Evolutionary conservation across 2,113 vertebrate species (phyloP).

Genomic region (Meles meles): DNA sequence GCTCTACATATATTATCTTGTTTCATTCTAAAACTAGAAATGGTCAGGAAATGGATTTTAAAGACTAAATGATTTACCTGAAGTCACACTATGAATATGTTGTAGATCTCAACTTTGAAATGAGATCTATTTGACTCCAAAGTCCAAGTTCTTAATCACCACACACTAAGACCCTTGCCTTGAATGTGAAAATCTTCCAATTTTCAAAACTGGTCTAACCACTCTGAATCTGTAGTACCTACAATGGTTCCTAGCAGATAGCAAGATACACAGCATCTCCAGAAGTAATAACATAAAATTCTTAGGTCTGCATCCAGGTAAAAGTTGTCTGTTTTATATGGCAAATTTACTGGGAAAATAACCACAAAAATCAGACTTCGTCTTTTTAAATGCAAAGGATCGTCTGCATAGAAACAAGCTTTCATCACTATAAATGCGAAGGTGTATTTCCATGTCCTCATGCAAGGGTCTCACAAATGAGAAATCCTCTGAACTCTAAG

Average conservation of each 20-base stretch:
- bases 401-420: background rate
- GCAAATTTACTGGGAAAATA: background rate
- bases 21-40: conserved; percentile 17
- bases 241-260: background rate
- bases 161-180: background rate
- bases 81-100: background rate
- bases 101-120: background rate
- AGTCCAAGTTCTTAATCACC: background rate
- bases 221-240: background rate
- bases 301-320: background rate
- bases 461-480: background rate
- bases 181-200: background rate
- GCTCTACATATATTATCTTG: background rate
- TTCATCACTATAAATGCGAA: conserved; percentile 1
- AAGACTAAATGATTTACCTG: background rate
- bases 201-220: background rate
- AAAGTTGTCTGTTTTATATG: background rate
- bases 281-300: background rate
- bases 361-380: background rate
- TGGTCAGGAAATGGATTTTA: background rate
- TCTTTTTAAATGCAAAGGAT: background rate
- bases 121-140: background rate
- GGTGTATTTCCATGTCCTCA: background rate
- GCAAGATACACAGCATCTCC: background rate
- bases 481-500: background rate